phyloP scores from a whole-genome alignment of 2,888 invertebrate species.

The Amorpha juglandis region DNA sequence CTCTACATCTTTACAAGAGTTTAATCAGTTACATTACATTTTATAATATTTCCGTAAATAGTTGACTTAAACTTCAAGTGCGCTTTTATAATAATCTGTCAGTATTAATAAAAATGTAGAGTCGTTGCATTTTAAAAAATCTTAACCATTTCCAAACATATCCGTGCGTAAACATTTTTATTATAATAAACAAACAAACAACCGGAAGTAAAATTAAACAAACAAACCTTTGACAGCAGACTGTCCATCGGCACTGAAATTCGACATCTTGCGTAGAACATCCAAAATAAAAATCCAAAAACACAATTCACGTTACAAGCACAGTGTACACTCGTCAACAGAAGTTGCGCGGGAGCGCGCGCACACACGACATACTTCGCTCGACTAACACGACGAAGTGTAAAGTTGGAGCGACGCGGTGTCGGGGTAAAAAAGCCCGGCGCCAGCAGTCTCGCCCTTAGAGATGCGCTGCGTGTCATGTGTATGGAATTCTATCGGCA shows the following conservation, averaged over 20 bases:
- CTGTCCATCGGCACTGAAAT: constrained; percentile 63
- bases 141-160: background rate
- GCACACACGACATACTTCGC: constrained; percentile 59
- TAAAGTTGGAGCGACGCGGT: constrained; percentile 63
- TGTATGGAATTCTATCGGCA: constrained; percentile 61
- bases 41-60: too few species aligned
- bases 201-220: constrained; percentile 29
- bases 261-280: constrained; percentile 67
- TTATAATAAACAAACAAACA: background rate
- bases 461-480: constrained; percentile 64
- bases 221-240: constrained; percentile 71
- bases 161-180: background rate
- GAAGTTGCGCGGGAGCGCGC: constrained; percentile 38
- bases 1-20: background rate
- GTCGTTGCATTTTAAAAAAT: too few species aligned
- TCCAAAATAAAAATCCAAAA: constrained; percentile 52
- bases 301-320: constrained; percentile 56
- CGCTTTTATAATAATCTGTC: too few species aligned
- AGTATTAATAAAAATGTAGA: too few species aligned
- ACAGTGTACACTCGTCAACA: constrained; percentile 50
- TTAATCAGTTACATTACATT: background rate
- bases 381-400: constrained; percentile 65
- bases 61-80: too few species aligned
- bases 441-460: constrained; percentile 82
- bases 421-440: constrained; percentile 81